A percentile compares a stretch with the other conserved stretches of the same genome.
Conservation (phyloP, 2,113 vertebrate genomes). For the human (Homo sapiens) region DNA sequence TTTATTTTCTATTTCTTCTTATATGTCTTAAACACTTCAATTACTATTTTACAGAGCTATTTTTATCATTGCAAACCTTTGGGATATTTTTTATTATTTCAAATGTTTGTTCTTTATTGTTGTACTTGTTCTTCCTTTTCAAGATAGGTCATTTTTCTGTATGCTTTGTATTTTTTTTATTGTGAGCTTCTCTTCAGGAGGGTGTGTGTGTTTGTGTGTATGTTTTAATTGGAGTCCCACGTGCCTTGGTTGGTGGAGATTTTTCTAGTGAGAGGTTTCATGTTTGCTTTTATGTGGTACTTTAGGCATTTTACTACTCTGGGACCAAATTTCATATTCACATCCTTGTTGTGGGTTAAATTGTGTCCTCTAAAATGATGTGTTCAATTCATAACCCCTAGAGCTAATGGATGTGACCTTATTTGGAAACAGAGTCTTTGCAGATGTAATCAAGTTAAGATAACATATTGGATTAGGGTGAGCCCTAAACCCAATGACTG, state of each 20-base stretch:
- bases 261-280: neutral
- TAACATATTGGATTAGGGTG: neutral
- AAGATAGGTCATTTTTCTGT: neutral
- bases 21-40: neutral
- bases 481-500: neutral
- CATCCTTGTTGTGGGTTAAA: neutral
- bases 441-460: neutral
- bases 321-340: neutral
- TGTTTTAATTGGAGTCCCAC: neutral
- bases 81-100: neutral
- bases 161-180: neutral
- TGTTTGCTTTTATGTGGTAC: neutral
- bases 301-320: neutral
- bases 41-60: neutral
- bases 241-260: neutral
- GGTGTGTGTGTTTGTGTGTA: neutral
- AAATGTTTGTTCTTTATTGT: neutral
- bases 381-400: neutral
- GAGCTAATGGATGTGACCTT: neutral
- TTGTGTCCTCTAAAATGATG: neutral
- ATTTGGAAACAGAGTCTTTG: neutral
- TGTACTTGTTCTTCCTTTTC: neutral
- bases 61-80: neutral
- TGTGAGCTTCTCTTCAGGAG: neutral
- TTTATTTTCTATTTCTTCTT: slow-evolving; percentile 13